These are phyloP conservation scores for Neodiprion virginianus DNA, from an alignment of 1,140 invertebrate genomes.

Conservation along the genomic window DNA sequence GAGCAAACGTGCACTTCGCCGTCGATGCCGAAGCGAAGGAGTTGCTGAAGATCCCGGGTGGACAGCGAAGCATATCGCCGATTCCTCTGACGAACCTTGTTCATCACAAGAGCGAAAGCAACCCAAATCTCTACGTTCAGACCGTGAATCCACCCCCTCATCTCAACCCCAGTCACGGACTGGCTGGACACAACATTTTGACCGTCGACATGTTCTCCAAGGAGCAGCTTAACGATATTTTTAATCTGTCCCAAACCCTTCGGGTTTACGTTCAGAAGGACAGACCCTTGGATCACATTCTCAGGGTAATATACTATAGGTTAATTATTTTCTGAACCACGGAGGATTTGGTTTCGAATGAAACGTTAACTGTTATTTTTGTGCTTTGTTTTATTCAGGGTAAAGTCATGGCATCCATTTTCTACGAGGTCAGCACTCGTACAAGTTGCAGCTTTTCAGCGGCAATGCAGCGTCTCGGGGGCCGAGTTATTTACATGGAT, in stretches of 20 bases:
- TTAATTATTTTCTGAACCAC: not conserved
- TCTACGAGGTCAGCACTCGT: slow-evolving; percentile 97
- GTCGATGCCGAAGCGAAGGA: slow-evolving; percentile 33
- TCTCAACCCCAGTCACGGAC: slow-evolving; percentile 55
- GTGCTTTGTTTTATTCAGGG: slow-evolving; percentile 64
- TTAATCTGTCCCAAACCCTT: slow-evolving; percentile 91
- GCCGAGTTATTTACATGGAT: slow-evolving; percentile 89
- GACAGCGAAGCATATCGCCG: slow-evolving; percentile 50
- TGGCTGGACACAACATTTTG: slow-evolving; percentile 84
- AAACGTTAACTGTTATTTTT: not conserved
- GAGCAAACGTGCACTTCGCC: slow-evolving; percentile 39
- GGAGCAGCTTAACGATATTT: slow-evolving; percentile 91
- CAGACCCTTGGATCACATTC: slow-evolving; percentile 81
- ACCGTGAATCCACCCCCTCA: slow-evolving; percentile 29
- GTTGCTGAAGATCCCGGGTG: slow-evolving; percentile 3
- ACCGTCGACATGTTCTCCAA: slow-evolving; percentile 88
- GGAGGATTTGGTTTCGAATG: not conserved
- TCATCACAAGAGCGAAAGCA: slow-evolving; percentile 50
- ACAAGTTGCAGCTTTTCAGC: slow-evolving; percentile 95
- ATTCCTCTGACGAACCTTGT: slow-evolving; percentile 52
- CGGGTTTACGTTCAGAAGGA: slow-evolving; percentile 85
- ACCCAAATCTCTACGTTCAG: slow-evolving; percentile 38
- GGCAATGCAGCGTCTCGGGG: slow-evolving; percentile 96
- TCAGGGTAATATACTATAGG: slow-evolving; percentile 66
- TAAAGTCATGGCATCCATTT: slow-evolving; percentile 94